Evolutionary conservation across 2,113 vertebrate species (phyloP).

Genomic region (Prolemur simus): DNA sequence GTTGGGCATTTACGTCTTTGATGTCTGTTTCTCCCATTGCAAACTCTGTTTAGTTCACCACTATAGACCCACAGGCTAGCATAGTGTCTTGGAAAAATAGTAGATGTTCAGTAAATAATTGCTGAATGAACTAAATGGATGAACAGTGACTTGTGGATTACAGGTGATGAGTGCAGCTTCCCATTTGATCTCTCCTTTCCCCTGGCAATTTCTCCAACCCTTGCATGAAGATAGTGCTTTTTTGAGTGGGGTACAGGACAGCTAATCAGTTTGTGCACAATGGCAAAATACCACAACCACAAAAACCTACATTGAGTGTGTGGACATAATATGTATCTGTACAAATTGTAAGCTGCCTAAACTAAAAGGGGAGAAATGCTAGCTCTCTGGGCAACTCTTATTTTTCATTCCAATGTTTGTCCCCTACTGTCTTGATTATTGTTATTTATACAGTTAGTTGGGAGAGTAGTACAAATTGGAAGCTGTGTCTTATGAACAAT

Average conservation of each 20-base stretch:
- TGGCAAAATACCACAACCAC: background rate
- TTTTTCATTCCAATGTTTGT: slow-evolving; percentile 46
- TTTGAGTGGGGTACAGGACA: background rate
- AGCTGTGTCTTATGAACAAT: slow-evolving; percentile 4
- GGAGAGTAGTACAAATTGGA: background rate
- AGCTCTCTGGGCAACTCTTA: background rate
- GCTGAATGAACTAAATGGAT: background rate
- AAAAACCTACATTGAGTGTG: background rate
- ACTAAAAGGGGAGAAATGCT: background rate
- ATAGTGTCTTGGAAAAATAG: background rate
- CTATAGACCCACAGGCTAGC: background rate
- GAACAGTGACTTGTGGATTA: background rate
- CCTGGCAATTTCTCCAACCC: background rate
- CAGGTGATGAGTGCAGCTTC: background rate
- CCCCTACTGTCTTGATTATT: slow-evolving; percentile 24
- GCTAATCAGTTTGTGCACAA: background rate
- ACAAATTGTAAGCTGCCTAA: background rate
- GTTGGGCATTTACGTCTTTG: background rate
- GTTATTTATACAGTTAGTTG: background rate
- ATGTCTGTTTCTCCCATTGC: background rate
- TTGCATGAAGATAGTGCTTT: background rate
- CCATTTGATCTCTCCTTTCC: background rate
- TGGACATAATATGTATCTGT: background rate
- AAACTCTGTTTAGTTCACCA: background rate
- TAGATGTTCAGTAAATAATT: background rate